Evolutionary conservation across 2,888 invertebrate species (phyloP), one percentile per base, ranked within the genome.

Genomic region (Dynastes tityus): DNA sequence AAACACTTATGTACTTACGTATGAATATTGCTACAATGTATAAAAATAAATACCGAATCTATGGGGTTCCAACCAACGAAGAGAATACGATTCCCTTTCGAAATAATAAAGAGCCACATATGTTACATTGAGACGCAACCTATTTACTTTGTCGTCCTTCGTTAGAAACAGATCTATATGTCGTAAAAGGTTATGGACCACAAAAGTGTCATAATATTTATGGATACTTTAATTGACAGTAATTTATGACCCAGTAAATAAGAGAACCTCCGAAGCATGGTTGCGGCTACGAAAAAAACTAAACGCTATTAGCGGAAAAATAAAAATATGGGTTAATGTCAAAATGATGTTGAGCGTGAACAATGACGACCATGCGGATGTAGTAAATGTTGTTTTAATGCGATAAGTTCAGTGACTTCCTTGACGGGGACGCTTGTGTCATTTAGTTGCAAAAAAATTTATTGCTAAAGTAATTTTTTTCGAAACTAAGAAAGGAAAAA

Each of bases 181-280:
- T 74, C 61, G 73, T 74, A 74, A 74, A 74, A 58, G 13, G 40
- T 74, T 61, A 74, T 45, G 73, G 61, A 74, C 73, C 61, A 74
- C 73, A 74, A 61, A 74, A 63, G 61, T 74, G 73, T 74, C 73
- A 74, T 74, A 74, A 74, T 58, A 74, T 74, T 74, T 74, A 74
- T 74, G 73, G 61, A 74, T 22, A 74, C 61, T 61, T 63, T 74
- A 74, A 74, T 74, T 74, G 73, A 61, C 61, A 74, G 63, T 74
- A 61, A 74, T 74, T 74, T 74, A 74, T 29, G 61, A n/a, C 73
- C 13, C 61, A 74, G 61, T 61, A 45, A 73, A 49, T 68, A 68
- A 68, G 22, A 67, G 67, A 27, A 16, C 22, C 65, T 45, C 8
- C 16, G 40, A 67, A 40, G 49, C 29, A 27, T 51, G 51, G 1